These are phyloP conservation scores for Noctilio leporinus DNA, from an alignment of 2,113 vertebrate genomes.

Conservation along the genomic window DNA sequence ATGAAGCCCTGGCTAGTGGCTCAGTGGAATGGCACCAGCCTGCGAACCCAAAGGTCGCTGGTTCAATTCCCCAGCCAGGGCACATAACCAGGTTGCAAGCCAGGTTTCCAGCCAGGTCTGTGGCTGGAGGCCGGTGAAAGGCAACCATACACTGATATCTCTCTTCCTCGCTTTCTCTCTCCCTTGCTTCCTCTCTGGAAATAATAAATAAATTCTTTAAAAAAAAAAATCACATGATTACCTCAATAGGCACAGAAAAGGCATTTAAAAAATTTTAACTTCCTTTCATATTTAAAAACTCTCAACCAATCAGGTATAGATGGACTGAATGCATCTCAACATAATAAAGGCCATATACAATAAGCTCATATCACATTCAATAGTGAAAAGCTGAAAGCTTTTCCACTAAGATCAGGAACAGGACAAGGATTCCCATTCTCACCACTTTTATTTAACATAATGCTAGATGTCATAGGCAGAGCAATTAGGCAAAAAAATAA, in stretches of 20 bases:
- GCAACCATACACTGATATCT: too few species aligned
- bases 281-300: background rate
- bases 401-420: background rate
- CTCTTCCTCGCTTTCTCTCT: too few species aligned
- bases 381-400: background rate
- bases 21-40: too few species aligned
- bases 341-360: background rate
- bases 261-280: background rate
- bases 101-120: too few species aligned
- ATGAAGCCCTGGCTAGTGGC: too few species aligned
- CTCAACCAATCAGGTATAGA: background rate
- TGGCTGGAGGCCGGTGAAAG: too few species aligned
- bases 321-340: background rate
- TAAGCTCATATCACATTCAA: background rate
- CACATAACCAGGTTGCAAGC: too few species aligned
- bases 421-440: background rate
- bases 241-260: background rate
- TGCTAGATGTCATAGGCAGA: background rate
- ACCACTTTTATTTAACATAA: background rate
- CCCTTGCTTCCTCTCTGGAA: too few species aligned
- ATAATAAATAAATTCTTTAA: too few species aligned
- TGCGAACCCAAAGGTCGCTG: too few species aligned
- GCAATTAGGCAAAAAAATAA: background rate
- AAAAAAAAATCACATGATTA: too few species aligned
- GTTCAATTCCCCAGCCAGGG: too few species aligned